Percentiles rank a stretch among this genome's conserved stretches.
These are phyloP conservation scores for Acleris holmiana DNA, from an alignment of 2,888 invertebrate species.

Conservation along the genomic window DNA sequence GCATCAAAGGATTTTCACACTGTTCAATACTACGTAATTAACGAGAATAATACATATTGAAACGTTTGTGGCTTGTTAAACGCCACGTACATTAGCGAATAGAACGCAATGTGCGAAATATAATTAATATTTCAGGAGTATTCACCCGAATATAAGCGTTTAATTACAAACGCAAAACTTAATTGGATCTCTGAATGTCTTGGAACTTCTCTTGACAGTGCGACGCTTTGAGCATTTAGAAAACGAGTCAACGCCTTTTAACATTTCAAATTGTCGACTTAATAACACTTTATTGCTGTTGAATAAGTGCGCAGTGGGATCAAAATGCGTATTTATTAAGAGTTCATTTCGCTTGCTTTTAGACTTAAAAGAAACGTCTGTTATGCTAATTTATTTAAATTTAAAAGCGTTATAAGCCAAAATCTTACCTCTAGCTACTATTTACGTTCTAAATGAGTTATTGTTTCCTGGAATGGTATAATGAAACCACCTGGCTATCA, in stretches of 20 bases:
- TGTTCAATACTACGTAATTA: too few species aligned
- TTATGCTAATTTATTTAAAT: too few species aligned
- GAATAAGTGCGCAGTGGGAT: not conserved
- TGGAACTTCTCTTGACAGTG: constrained; percentile 15
- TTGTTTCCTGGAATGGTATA: too few species aligned
- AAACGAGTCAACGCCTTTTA: not conserved
- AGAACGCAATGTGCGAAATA: not conserved
- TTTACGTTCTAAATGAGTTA: too few species aligned
- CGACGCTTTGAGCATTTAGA: constrained; percentile 8
- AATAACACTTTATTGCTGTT: constrained; percentile 4
- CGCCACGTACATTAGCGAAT: not conserved
- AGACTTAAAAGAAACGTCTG: too few species aligned
- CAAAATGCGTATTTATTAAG: not conserved
- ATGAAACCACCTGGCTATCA: too few species aligned
- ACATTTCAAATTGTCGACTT: constrained; percentile 4
- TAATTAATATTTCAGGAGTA: constrained; percentile 5
- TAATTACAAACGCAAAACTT: constrained; percentile 22
- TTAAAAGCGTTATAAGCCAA: too few species aligned
- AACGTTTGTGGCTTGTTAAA: not conserved
- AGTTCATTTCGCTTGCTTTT: not conserved
- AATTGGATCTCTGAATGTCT: constrained; percentile 17
- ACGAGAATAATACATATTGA: too few species aligned
- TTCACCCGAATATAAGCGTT: constrained; percentile 13
- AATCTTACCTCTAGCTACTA: too few species aligned
- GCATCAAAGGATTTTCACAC: too few species aligned